Evolutionary conservation across 2,113 vertebrate species (phyloP).

Genomic region (Clarias gariepinus): DNA sequence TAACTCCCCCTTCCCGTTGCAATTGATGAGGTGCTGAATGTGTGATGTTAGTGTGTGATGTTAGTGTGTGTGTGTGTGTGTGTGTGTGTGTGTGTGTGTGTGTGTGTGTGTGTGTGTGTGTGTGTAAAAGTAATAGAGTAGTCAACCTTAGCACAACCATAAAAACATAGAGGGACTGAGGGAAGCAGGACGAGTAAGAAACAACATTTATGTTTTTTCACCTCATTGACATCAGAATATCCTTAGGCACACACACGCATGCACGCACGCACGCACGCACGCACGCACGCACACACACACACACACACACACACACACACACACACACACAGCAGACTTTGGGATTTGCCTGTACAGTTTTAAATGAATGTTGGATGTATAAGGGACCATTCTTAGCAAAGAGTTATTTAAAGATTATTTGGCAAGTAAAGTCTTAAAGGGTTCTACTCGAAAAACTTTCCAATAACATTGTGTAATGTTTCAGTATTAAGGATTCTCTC

Average conservation of each 20-base stretch:
- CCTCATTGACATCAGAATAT: background rate
- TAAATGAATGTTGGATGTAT: background rate
- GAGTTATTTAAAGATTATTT: background rate
- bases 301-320: slow-evolving; percentile 22
- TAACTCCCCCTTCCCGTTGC: background rate
- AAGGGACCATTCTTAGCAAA: background rate
- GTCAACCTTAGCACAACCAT: background rate
- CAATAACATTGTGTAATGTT: background rate
- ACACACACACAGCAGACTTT: background rate
- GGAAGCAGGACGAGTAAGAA: background rate
- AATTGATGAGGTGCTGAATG: slow-evolving; percentile 7
- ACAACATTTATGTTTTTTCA: slow-evolving; percentile 5
- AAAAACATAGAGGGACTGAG: background rate
- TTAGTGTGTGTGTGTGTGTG: background rate
- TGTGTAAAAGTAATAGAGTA: background rate
- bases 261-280: background rate
- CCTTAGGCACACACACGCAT: background rate
- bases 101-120: background rate
- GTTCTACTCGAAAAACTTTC: background rate
- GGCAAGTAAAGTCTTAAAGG: background rate
- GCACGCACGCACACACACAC: background rate
- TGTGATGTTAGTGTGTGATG: background rate
- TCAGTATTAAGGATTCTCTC: background rate
- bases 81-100: background rate
- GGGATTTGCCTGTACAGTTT: background rate